phyloP scores from a whole-genome alignment of 2,113 vertebrate species.

The Ptilorrhoa leucosticta region DNA sequence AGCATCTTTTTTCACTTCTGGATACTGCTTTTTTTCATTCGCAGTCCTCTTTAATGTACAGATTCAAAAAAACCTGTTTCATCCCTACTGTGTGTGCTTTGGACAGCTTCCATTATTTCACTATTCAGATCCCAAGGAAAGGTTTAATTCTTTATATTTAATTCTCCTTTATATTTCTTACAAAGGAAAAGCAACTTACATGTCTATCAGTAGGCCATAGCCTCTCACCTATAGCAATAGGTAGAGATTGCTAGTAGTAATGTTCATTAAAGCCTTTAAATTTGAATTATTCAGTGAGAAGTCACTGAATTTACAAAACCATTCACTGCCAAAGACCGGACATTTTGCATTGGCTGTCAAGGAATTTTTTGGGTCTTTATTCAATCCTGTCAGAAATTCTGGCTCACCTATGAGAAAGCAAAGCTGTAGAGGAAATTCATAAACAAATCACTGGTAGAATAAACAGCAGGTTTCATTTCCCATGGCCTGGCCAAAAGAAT shows the following conservation, averaged over 20 bases:
- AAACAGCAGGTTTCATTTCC: not conserved
- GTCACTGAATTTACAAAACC: not conserved
- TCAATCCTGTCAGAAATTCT: not conserved
- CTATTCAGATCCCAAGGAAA: not conserved
- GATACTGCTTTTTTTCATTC: not conserved
- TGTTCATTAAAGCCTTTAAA: not conserved
- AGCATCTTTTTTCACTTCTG: not conserved
- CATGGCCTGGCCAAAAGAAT: not conserved
- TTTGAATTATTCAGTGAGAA: not conserved
- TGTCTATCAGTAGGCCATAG: not conserved
- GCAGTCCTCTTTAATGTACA: not conserved
- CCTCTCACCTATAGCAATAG: not conserved
- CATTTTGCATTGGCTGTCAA: fast-evolving
- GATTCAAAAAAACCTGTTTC: not conserved
- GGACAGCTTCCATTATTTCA: not conserved
- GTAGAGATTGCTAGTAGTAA: not conserved
- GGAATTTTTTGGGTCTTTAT: not conserved
- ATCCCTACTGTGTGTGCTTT: not conserved
- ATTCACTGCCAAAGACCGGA: not conserved
- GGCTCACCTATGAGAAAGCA: not conserved
- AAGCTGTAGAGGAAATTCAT: not conserved
- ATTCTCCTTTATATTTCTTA: not conserved
- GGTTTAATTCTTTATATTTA: not conserved
- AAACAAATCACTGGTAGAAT: not conserved
- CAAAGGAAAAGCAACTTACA: not conserved